These are phyloP conservation scores for Tachina fera DNA, from an alignment of 2,888 invertebrate species.

Conservation along the genomic window DNA sequence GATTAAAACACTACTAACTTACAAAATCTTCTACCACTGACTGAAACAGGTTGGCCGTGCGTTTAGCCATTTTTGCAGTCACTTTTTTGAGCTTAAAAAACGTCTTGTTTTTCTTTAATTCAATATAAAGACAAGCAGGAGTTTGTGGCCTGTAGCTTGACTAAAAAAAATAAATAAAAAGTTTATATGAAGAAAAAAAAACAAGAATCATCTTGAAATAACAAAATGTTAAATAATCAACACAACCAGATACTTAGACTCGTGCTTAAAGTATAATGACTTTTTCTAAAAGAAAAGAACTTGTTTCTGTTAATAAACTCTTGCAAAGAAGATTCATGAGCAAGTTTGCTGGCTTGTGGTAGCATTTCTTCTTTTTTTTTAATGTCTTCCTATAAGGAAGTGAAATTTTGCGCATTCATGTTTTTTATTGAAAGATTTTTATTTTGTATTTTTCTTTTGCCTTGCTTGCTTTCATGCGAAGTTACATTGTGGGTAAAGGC, in stretches of 20 bases:
- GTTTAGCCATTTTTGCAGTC: constrained; percentile 51
- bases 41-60: constrained; percentile 62
- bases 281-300: constrained; percentile 62
- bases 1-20: constrained; percentile 63
- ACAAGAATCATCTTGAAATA: constrained; percentile 33
- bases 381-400: constrained; percentile 61
- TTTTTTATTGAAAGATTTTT: constrained; percentile 14
- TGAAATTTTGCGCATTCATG: constrained; percentile 42
- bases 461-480: neutral
- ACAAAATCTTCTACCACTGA: constrained; percentile 54
- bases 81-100: constrained; percentile 28
- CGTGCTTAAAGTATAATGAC: constrained; percentile 66
- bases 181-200: neutral
- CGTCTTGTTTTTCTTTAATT: neutral
- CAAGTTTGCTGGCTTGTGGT: constrained; percentile 2
- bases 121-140: constrained; percentile 25
- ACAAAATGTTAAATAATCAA: constrained; percentile 59
- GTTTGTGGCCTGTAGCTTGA: constrained; percentile 2
- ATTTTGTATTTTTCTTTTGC: too few relatives aligned
- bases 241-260: constrained; percentile 57
- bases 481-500: neutral
- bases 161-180: neutral
- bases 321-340: constrained; percentile 40
- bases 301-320: constrained; percentile 47
- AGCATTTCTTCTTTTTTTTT: constrained; percentile 4